phyloP scores from a whole-genome alignment of 1,140 invertebrate species.

The Sipha flava region DNA sequence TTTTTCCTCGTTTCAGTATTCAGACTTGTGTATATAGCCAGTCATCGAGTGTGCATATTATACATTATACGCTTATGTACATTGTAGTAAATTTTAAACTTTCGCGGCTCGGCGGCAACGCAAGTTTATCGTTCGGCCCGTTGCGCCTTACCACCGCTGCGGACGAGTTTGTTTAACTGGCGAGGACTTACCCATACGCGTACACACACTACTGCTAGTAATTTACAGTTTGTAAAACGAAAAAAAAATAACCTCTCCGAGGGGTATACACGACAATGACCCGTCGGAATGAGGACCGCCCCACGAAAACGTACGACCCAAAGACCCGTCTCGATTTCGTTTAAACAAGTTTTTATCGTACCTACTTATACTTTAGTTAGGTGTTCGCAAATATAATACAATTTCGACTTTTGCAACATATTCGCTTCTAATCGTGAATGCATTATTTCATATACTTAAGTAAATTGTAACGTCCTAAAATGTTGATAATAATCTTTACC shows the following conservation, averaged over 20 bases:
- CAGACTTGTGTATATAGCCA: too few species aligned
- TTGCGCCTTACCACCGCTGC: neutral
- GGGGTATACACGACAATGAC: too few species aligned
- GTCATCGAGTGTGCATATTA: too few species aligned
- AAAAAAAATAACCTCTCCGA: neutral
- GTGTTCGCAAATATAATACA: too few species aligned
- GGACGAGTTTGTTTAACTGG: neutral
- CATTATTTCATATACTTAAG: too few species aligned
- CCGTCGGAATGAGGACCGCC: neutral
- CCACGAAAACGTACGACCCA: neutral
- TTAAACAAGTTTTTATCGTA: neutral
- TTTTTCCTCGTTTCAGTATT: too few species aligned
- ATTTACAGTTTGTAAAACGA: neutral
- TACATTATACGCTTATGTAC: neutral
- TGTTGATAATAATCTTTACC: too few species aligned
- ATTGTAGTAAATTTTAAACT: constrained; percentile 10
- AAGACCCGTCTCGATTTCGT: neutral
- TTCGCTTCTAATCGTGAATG: too few species aligned
- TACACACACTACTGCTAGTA: neutral
- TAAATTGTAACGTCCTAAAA: too few species aligned
- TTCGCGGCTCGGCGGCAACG: neutral
- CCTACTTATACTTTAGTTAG: too few species aligned
- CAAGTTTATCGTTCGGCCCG: neutral
- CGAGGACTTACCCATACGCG: too few species aligned
- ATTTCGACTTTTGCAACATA: too few species aligned